Evolutionary conservation across 2,797 vertebrate genomes (phyloP).

Genomic region (Pristis pectinata): DNA sequence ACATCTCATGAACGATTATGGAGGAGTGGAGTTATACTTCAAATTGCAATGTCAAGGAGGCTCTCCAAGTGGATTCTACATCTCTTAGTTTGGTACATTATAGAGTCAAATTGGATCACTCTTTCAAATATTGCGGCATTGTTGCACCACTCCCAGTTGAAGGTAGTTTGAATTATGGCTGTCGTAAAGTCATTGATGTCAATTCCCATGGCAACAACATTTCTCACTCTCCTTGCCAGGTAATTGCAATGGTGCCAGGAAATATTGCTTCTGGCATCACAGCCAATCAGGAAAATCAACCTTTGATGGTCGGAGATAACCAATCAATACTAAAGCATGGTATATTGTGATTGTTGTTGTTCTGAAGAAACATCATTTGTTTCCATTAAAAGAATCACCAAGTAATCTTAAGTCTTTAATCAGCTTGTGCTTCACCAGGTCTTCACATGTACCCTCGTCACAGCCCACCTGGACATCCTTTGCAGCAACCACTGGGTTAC

Average conservation of each 20-base stretch:
- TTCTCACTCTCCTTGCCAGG: neutral
- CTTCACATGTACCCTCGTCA: too few relatives aligned
- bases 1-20: neutral
- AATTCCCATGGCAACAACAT: neutral
- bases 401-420: too few relatives aligned
- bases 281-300: too few relatives aligned
- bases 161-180: neutral
- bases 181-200: neutral
- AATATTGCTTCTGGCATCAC: neutral
- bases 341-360: neutral
- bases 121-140: neutral
- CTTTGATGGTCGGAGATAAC: neutral
- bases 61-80: neutral
- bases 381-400: too few relatives aligned
- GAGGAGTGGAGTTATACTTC: neutral
- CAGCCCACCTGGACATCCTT: too few relatives aligned
- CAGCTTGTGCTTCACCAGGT: too few relatives aligned
- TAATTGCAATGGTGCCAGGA: neutral
- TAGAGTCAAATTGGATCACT: neutral
- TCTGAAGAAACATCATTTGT: too few relatives aligned
- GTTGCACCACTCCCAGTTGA: neutral
- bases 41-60: too few relatives aligned
- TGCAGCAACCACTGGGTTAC: too few relatives aligned
- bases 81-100: neutral
- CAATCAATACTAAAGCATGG: neutral